phyloP scores from a whole-genome alignment of 2,113 vertebrate genomes.

The Myrmecobius fasciatus region DNA sequence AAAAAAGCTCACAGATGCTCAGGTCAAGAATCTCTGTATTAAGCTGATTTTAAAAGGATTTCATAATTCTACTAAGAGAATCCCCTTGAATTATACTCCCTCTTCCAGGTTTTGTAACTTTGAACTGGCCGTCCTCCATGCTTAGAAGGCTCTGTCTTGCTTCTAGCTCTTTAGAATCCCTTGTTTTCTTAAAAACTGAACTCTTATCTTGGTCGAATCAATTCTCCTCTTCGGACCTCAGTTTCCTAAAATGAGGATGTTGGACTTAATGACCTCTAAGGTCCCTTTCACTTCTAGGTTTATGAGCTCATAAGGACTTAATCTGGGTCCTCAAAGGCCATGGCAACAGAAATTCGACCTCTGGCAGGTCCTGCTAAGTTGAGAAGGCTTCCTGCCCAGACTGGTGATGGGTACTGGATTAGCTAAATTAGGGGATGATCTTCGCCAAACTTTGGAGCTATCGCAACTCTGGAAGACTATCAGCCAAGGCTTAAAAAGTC shows the following conservation, averaged over 20 bases:
- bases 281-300: neutral
- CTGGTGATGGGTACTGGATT: neutral
- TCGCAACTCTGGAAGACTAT: neutral
- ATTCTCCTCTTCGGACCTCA: neutral
- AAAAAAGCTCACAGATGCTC: neutral
- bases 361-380: neutral
- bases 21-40: neutral
- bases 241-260: neutral
- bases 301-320: neutral
- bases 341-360: neutral
- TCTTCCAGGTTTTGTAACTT: neutral
- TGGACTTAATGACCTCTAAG: neutral
- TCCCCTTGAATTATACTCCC: neutral
- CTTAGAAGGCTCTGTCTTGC: neutral
- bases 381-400: neutral
- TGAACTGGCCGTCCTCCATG: neutral
- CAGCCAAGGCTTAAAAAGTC: neutral
- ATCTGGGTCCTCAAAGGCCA: neutral
- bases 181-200: neutral
- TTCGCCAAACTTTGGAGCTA: neutral
- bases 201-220: neutral
- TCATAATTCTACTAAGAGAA: neutral
- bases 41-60: neutral
- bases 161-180: neutral
- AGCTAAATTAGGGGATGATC: neutral